These are phyloP conservation scores for Tachystola acroxantha DNA, from an alignment of 2,888 invertebrate species.

Conservation along the genomic window DNA sequence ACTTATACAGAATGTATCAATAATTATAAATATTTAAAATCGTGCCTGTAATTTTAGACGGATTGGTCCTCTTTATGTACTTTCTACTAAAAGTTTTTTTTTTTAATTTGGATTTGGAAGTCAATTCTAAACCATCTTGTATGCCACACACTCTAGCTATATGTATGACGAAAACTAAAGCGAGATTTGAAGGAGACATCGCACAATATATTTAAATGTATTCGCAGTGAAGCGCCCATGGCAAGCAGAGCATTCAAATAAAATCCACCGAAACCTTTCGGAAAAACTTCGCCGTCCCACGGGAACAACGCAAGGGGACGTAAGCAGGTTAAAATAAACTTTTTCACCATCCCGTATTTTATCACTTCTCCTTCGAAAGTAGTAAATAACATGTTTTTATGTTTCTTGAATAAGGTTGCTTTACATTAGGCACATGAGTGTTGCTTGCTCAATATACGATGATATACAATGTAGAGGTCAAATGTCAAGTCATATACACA, in stretches of 20 bases:
- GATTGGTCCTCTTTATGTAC: no score
- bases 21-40: no score
- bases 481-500: neutral
- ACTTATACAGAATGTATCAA: no score
- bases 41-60: no score
- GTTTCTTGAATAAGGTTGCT: neutral
- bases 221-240: constrained; percentile 39
- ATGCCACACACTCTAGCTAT: no score
- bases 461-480: no score
- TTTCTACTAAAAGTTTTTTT: no score
- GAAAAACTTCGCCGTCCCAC: constrained; percentile 35
- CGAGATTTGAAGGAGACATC: constrained; percentile 13
- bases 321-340: constrained; percentile 49
- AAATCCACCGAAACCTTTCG: constrained; percentile 43
- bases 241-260: constrained; percentile 42
- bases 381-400: constrained; percentile 3
- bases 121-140: neutral
- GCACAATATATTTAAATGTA: constrained; percentile 48
- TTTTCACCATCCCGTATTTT: constrained; percentile 33
- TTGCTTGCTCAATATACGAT: no score
- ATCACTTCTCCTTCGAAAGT: constrained; percentile 3
- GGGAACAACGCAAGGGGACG: constrained; percentile 28
- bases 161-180: neutral
- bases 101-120: neutral
- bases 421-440: no score